Evolutionary conservation across 2,113 vertebrate species (phyloP), one percentile per base, ranked within the genome.

Genomic region (Crotophaga sulcirostris): DNA sequence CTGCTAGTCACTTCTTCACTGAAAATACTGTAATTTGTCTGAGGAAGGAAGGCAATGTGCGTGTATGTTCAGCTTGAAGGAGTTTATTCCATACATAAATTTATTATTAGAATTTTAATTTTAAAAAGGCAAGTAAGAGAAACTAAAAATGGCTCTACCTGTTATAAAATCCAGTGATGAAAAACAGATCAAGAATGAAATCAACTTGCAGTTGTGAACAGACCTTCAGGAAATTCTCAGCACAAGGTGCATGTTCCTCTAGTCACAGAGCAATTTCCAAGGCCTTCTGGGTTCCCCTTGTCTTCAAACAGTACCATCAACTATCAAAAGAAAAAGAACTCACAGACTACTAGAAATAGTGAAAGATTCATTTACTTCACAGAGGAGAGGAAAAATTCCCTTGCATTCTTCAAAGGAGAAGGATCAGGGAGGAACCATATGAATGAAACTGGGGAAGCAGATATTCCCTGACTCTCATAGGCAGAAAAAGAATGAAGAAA

Each of bases 21-120:
- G 80, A 90, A 98, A 97, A 94, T 49, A 11, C 47, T 77, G 36
- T 14, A 10, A 63, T 79, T 86, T 89, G 28, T 87, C 59, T 92
- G 80, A 64, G 79, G 84, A 87, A 88, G 45, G 56, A 58, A 93
- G 25, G 49, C 28, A 45, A 18, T 5, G 4, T 29, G 3, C 15
- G 28, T 17, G 2, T 13, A 15, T 4, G 16, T 52, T 75, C 73
- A 78, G 1, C 34, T 63, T 55, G 26, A 45, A 86, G 36, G 63
- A 59, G 5, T 73, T 95, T 58, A 49, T 13, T 14, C 16, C 36
- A 17, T 14, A 12, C 28, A 28, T 31, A 12, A 42, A 79, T 70
- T 89, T 68, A 47, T 19, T 77, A 72, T 44, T 74, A 72, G 23
- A 82, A 52, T 64, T 36, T 51, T 70, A 66, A 77, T 70, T 86